Evolutionary conservation across 2,797 vertebrate species (phyloP).

Genomic region (Gallinago stenura): DNA sequence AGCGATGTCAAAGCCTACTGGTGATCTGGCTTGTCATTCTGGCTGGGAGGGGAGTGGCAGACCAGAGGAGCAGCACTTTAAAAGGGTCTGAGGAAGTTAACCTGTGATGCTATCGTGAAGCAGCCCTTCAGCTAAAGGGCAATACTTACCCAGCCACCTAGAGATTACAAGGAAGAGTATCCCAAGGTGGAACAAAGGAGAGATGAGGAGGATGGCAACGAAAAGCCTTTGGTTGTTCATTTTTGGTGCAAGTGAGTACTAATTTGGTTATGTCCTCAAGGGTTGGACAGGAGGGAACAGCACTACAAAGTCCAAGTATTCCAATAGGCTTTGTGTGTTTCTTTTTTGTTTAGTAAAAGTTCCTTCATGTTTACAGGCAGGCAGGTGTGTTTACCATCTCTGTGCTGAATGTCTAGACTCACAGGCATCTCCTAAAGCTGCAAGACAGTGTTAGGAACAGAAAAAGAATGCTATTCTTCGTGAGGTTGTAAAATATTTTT

Average conservation of each 20-base stretch:
- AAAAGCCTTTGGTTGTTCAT: constrained; percentile 4
- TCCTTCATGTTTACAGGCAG: neutral
- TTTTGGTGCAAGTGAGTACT: constrained; percentile 70
- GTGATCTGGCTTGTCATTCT: constrained; percentile 10
- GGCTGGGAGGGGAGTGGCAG: neutral
- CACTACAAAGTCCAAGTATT: neutral
- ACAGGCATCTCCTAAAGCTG: neutral
- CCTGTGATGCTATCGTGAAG: neutral
- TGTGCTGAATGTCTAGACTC: neutral
- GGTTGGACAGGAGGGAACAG: neutral
- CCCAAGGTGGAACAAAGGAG: neutral
- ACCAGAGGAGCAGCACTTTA: neutral
- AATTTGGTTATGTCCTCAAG: neutral
- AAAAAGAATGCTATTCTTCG: neutral
- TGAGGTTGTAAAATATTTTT: neutral
- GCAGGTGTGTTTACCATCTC: neutral
- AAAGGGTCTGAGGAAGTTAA: neutral
- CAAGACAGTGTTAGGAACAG: neutral
- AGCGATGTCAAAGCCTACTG: neutral
- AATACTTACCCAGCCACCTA: neutral
- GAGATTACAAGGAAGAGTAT: neutral
- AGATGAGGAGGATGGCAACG: neutral
- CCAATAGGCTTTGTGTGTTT: neutral
- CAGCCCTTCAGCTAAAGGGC: neutral
- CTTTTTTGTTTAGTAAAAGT: neutral